Conservation (phyloP, 2,888 invertebrate species). For the Hypercompe scribonia region DNA sequence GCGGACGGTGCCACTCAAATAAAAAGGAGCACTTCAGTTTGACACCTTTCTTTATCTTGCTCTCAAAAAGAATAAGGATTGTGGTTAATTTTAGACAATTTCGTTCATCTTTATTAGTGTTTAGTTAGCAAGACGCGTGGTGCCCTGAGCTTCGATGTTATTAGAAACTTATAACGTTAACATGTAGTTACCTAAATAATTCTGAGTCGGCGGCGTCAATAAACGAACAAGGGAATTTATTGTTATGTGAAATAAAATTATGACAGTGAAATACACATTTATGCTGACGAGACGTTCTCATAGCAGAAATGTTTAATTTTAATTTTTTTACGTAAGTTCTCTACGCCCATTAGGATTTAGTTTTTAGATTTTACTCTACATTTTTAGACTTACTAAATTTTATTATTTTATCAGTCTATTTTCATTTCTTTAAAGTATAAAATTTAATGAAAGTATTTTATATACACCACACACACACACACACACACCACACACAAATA, state of each 20-base stretch:
- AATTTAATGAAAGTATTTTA: too few species aligned
- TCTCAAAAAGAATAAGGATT: background rate
- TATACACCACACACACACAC: too few species aligned
- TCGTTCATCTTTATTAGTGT: background rate
- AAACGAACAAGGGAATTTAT: background rate
- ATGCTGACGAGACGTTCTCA: background rate
- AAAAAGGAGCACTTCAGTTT: background rate
- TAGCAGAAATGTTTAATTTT: background rate
- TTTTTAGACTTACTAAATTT: background rate
- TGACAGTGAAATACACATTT: background rate
- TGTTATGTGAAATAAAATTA: background rate
- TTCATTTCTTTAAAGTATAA: too few species aligned
- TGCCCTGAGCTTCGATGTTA: background rate
- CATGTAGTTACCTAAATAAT: background rate
- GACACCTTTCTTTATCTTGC: background rate
- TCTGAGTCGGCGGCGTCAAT: background rate
- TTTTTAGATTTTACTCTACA: background rate
- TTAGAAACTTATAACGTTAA: background rate
- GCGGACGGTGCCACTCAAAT: background rate
- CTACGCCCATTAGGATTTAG: background rate
- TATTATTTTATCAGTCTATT: background rate
- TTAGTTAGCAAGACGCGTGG: background rate
- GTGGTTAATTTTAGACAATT: background rate
- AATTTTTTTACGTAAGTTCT: background rate
- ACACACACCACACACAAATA: too few species aligned